phyloP scores from a whole-genome alignment of 2,797 vertebrate genomes.

The Eulemur rubriventer region DNA sequence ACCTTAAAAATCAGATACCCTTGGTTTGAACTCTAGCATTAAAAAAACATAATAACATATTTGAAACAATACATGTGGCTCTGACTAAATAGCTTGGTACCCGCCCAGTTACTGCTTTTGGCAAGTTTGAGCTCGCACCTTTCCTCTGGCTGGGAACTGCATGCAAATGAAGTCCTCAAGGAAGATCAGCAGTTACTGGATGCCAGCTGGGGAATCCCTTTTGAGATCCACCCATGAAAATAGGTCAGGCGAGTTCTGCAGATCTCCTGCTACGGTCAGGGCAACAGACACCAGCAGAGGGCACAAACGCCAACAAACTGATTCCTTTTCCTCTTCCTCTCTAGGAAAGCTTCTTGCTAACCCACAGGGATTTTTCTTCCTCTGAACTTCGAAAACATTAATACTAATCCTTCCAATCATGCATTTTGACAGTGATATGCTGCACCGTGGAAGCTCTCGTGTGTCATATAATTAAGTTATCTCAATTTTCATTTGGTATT shows the following conservation, averaged over 20 bases:
- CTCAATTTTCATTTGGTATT: neutral
- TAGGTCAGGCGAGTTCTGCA: neutral
- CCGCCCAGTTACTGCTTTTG: neutral
- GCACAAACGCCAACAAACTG: neutral
- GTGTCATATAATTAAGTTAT: neutral
- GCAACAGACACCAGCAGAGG: neutral
- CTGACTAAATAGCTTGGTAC: neutral
- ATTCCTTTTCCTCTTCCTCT: neutral
- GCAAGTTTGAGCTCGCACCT: neutral
- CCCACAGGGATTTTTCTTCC: neutral
- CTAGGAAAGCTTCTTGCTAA: neutral
- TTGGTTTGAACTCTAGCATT: slow-evolving; percentile 10
- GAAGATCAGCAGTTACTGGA: neutral
- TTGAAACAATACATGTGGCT: neutral
- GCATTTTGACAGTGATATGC: neutral
- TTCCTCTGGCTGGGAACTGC: neutral
- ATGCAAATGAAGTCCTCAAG: neutral
- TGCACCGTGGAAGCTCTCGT: neutral
- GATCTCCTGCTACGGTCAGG: neutral
- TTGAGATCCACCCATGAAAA: neutral
- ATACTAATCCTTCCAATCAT: neutral
- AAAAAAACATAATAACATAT: neutral
- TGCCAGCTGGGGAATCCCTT: slow-evolving; percentile 5
- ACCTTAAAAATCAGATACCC: neutral
- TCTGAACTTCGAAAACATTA: neutral